Percentiles rank a stretch among this genome's conserved stretches.
Conservation (phyloP, 2,797 vertebrate genomes). For the Peromyscus nudipes region DNA sequence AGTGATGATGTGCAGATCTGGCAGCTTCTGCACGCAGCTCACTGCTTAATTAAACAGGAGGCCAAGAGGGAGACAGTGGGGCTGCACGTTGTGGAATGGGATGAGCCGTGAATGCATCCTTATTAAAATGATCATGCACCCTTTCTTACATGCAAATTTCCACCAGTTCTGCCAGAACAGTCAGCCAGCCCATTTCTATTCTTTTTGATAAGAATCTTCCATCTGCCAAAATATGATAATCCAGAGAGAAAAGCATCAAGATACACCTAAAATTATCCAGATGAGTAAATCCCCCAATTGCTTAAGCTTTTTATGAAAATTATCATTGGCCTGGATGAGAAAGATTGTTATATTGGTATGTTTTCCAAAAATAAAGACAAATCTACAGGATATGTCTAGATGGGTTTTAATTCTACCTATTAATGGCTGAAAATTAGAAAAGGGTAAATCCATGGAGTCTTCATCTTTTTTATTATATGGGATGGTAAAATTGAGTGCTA, state of each 20-base stretch:
- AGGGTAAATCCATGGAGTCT: neutral
- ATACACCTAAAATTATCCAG: constrained; percentile 18
- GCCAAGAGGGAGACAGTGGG: constrained; percentile 58
- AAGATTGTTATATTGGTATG: accelerated
- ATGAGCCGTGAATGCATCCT: constrained; percentile 70
- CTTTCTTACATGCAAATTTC: constrained; percentile 24
- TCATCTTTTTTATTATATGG: neutral
- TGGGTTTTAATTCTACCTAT: neutral
- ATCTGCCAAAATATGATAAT: constrained; percentile 54
- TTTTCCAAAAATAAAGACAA: neutral
- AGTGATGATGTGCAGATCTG: constrained; percentile 52
- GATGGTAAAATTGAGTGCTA: neutral
- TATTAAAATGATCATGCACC: constrained; percentile 69
- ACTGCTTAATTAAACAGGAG: constrained; percentile 74
- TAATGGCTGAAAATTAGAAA: neutral
- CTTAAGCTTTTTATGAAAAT: constrained; percentile 31
- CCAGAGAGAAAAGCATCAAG: constrained; percentile 21
- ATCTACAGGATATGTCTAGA: neutral
- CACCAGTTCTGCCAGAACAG: constrained; percentile 23
- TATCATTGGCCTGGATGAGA: neutral
- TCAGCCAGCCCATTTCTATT: neutral
- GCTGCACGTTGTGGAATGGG: constrained; percentile 73
- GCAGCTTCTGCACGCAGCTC: constrained; percentile 8
- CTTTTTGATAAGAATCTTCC: constrained; percentile 45
- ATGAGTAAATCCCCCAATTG: neutral